These are phyloP conservation scores for Probaryconus sp. DNA, from an alignment of 1,140 invertebrate species.

Conservation along the genomic window DNA sequence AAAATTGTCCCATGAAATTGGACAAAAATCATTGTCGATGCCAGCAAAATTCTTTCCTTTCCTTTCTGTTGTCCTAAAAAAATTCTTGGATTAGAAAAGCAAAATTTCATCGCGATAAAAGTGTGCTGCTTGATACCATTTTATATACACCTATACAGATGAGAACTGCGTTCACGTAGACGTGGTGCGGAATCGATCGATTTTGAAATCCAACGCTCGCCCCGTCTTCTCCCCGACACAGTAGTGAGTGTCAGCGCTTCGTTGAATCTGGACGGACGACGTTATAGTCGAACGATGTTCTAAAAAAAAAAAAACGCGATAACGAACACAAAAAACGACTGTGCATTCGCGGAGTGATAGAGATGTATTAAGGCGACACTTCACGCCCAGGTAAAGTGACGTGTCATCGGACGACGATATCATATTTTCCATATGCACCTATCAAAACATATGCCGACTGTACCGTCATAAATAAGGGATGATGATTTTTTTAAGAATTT, in stretches of 20 bases:
- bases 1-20: too few species aligned
- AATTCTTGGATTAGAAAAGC: too few species aligned
- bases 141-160: constrained; percentile 9
- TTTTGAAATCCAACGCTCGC: constrained; percentile 52
- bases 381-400: constrained; percentile 35
- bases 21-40: too few species aligned
- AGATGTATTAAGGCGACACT: constrained; percentile 26
- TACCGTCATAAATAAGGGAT: too few species aligned
- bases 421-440: constrained; percentile 27
- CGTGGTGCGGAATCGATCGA: constrained; percentile 43
- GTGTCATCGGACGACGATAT: background rate
- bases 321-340: background rate
- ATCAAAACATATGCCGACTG: constrained; percentile 22
- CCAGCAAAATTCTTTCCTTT: background rate
- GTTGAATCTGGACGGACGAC: constrained; percentile 32
- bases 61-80: too few species aligned
- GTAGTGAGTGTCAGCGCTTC: constrained; percentile 53
- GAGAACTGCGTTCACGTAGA: constrained; percentile 30
- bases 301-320: constrained; percentile 7
- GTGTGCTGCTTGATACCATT: too few species aligned
- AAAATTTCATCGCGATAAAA: too few species aligned
- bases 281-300: constrained; percentile 12
- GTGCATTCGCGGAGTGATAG: constrained; percentile 4
- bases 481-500: too few species aligned
- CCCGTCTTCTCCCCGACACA: constrained; percentile 34